phyloP scores from a whole-genome alignment of 2,797 vertebrate genomes.

The Morelia viridis region DNA sequence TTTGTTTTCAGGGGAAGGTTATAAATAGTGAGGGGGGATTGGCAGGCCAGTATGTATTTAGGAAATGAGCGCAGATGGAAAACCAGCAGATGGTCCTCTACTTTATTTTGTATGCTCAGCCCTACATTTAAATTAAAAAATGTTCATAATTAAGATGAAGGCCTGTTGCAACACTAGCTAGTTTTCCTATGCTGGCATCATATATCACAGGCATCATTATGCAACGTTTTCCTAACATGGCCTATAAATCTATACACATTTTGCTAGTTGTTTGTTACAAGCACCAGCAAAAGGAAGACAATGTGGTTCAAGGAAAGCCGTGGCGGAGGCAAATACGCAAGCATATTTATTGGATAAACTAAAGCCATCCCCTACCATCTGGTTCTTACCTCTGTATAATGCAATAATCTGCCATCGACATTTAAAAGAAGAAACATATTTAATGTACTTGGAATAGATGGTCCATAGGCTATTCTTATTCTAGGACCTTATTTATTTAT shows the following conservation, averaged over 20 bases:
- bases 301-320: slow-evolving; percentile 48
- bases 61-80: slow-evolving; percentile 81
- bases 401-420: slow-evolving; percentile 40
- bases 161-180: slow-evolving; percentile 71
- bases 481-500: background rate
- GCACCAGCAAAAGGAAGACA: slow-evolving; percentile 55
- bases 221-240: slow-evolving; percentile 63
- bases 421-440: slow-evolving; percentile 25
- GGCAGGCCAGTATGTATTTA: slow-evolving; percentile 74
- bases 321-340: slow-evolving; percentile 45
- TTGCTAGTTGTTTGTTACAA: slow-evolving; percentile 56
- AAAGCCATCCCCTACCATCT: slow-evolving; percentile 57
- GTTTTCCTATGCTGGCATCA: slow-evolving; percentile 70
- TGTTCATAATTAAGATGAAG: slow-evolving; percentile 79
- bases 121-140: slow-evolving; percentile 80
- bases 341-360: slow-evolving; percentile 48
- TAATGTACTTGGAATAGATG: background rate
- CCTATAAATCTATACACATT: slow-evolving; percentile 65
- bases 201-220: slow-evolving; percentile 66
- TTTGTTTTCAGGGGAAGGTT: slow-evolving; percentile 77
- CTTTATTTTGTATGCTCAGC: slow-evolving; percentile 76
- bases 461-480: background rate
- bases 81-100: slow-evolving; percentile 78
- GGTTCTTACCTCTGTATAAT: slow-evolving; percentile 55
- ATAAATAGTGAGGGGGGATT: slow-evolving; percentile 76